phyloP scores from a whole-genome alignment of 2,888 invertebrate genomes.

The Lapara coniferarum region DNA sequence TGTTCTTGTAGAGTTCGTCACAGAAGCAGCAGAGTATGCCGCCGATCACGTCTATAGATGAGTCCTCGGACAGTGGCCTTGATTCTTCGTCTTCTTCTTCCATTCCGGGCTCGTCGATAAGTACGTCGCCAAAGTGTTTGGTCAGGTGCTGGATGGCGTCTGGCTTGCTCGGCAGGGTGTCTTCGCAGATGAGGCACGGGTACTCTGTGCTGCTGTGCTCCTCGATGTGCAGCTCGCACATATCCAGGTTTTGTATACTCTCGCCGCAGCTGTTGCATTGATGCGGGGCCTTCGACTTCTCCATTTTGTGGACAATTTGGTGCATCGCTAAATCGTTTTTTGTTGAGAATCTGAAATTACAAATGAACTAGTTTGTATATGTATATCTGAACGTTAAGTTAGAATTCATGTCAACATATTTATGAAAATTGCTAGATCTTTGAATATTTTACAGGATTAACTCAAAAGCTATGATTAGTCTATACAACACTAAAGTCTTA shows the following conservation, averaged over 20 bases:
- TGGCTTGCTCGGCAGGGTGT: conserved; percentile 51
- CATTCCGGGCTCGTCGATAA: conserved; percentile 38
- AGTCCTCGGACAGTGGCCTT: conserved; percentile 61
- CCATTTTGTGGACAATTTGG: conserved; percentile 61
- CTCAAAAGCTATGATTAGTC: no score
- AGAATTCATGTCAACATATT: no score
- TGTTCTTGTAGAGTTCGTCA: conserved; percentile 74
- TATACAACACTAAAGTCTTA: no score
- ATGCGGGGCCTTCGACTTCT: conserved; percentile 60
- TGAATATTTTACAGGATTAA: no score
- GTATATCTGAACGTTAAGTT: not conserved
- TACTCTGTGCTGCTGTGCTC: conserved; percentile 61
- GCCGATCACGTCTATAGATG: conserved; percentile 67
- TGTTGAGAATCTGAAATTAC: conserved; percentile 59
- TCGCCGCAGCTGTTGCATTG: conserved; percentile 60
- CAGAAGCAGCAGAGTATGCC: conserved; percentile 83
- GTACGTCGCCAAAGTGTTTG: conserved; percentile 62
- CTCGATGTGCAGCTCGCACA: conserved; percentile 67
- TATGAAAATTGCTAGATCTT: no score
- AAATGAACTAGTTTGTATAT: not conserved
- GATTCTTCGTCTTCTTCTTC: conserved; percentile 32
- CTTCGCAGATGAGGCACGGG: conserved; percentile 69
- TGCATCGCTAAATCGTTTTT: conserved; percentile 67
- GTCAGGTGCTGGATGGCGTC: conserved; percentile 61
- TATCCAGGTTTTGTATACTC: conserved; percentile 54